These are phyloP conservation scores for Rhabdornis inornatus DNA, from an alignment of 2,113 vertebrate genomes.

Conservation along the genomic window DNA sequence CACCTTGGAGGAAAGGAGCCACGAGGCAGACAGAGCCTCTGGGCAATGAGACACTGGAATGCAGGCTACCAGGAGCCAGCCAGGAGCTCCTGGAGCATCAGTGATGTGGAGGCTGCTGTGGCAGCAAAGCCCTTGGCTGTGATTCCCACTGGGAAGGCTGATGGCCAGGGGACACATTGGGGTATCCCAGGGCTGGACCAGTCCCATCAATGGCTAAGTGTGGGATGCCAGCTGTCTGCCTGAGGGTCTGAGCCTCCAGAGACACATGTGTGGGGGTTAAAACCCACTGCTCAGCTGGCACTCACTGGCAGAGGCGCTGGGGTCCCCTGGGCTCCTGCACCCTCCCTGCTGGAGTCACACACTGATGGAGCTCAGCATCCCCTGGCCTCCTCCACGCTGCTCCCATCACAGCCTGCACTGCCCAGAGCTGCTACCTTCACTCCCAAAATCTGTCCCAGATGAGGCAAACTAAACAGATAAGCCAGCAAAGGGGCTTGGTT, in stretches of 20 bases:
- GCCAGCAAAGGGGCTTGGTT: background rate
- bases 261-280: rapidly evolving
- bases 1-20: background rate
- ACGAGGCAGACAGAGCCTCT: background rate
- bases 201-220: rapidly evolving
- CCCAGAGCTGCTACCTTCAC: background rate
- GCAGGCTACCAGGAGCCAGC: background rate
- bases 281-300: background rate
- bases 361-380: background rate
- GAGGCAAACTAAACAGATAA: background rate
- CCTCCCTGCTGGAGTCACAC: background rate
- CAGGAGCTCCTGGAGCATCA: background rate
- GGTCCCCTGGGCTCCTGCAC: background rate
- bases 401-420: rapidly evolving
- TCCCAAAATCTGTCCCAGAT: background rate
- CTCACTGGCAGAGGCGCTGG: rapidly evolving
- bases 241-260: background rate
- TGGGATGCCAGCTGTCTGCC: background rate
- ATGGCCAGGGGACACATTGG: background rate
- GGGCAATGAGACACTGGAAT: background rate
- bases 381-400: rapidly evolving
- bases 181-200: background rate
- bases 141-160: rapidly evolving
- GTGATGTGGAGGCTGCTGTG: rapidly evolving
- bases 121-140: background rate